Evolutionary conservation across 2,113 vertebrate genomes (phyloP).

Genomic region (Phocoena phocoena): DNA sequence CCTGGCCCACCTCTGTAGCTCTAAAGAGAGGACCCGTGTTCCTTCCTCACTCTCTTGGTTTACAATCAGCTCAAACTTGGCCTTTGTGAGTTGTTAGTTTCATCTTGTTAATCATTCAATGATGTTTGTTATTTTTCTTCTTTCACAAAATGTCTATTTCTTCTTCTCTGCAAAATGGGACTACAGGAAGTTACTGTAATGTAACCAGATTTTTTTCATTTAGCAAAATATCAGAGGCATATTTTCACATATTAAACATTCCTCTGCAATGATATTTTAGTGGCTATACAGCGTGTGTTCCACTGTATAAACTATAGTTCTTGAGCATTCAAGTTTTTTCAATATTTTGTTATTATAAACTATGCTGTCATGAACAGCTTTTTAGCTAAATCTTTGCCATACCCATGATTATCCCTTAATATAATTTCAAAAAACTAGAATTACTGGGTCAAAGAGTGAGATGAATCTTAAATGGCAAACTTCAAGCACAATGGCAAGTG

Average conservation of each 20-base stretch:
- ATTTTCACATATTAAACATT: background rate
- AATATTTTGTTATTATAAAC: background rate
- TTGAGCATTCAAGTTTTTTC: background rate
- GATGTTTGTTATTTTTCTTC: background rate
- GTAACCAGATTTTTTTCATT: background rate
- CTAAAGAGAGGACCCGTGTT: background rate
- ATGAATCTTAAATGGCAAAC: background rate
- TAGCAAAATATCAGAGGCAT: slow-evolving; percentile 2
- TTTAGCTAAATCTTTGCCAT: slow-evolving; percentile 4
- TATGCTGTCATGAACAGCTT: background rate
- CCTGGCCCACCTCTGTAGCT: background rate
- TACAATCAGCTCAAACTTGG: background rate
- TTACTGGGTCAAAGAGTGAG: background rate
- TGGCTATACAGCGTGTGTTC: background rate
- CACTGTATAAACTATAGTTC: background rate
- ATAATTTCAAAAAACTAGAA: slow-evolving; percentile 11
- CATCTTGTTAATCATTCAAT: background rate
- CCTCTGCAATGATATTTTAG: background rate
- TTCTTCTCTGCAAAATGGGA: background rate
- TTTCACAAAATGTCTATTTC: background rate
- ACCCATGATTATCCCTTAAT: background rate
- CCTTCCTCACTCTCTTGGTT: background rate
- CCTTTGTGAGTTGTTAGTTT: background rate
- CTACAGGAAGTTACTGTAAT: background rate
- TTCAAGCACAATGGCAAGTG: background rate